Percentiles rank a stretch among this genome's conserved stretches.
Evolutionary conservation across 2,888 invertebrate genomes (phyloP).

Genomic region (Branchipolynoe longqiensis): DNA sequence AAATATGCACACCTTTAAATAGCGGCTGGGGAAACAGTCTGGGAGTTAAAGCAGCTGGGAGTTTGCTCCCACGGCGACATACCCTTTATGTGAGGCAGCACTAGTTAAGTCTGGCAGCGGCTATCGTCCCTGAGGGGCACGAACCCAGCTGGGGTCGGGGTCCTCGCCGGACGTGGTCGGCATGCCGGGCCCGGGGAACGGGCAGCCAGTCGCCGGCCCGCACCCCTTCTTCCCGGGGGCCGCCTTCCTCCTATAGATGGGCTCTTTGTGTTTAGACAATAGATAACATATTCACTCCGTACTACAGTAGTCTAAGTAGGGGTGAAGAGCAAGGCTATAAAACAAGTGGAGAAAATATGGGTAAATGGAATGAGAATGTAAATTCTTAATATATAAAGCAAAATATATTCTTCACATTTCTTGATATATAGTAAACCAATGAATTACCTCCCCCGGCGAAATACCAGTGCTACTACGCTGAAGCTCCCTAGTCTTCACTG

Average conservation of each 20-base stretch:
- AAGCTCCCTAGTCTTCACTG: no score
- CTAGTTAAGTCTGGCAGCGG: neutral
- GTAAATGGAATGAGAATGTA: no score
- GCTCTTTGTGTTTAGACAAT: neutral
- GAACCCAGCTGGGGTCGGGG: constrained; percentile 30
- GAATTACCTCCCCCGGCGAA: no score
- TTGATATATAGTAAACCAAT: no score
- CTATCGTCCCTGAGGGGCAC: neutral
- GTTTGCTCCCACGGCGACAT: neutral
- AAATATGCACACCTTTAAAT: constrained; percentile 55
- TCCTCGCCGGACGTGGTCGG: constrained; percentile 10
- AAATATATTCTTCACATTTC: no score
- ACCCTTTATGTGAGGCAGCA: neutral
- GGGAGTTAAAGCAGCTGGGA: constrained; percentile 2
- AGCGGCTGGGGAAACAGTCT: constrained; percentile 6
- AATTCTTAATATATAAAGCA: no score
- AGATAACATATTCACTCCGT: no score
- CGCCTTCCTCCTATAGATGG: neutral
- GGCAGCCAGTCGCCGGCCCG: neutral
- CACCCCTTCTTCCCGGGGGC: neutral
- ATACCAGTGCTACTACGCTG: no score
- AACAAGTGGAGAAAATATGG: no score
- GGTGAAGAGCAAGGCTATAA: no score
- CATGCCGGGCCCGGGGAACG: no score
- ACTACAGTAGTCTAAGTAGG: no score